Percentiles rank a stretch among this genome's conserved stretches.
Evolutionary conservation across 2,888 invertebrate genomes (phyloP).

Genomic region (Deroplatys truncata): DNA sequence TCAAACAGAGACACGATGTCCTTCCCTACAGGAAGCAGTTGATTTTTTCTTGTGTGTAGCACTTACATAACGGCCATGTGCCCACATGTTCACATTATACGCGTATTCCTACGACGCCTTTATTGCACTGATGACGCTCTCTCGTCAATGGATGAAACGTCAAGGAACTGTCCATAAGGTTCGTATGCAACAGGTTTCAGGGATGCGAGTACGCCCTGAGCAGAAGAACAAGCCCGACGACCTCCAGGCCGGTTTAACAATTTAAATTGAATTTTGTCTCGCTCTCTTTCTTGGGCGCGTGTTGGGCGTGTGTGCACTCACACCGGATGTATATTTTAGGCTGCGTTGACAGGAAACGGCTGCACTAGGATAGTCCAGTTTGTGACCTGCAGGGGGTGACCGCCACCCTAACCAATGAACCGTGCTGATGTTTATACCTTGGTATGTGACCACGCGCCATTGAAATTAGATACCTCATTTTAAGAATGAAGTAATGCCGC

Average conservation of each 20-base stretch:
- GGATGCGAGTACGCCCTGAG: not conserved
- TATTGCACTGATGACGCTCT: not conserved
- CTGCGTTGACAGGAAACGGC: constrained; percentile 2
- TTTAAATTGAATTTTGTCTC: not conserved
- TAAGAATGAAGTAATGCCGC: not conserved
- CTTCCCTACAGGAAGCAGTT: not conserved
- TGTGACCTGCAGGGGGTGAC: not conserved
- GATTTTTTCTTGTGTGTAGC: not conserved
- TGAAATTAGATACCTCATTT: not conserved
- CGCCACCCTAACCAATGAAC: not conserved
- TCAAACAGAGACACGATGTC: too few relatives aligned
- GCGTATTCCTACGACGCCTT: not conserved
- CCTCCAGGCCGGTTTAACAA: not conserved
- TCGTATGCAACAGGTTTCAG: not conserved
- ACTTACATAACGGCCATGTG: not conserved
- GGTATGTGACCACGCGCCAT: not conserved
- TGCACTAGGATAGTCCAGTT: not conserved
- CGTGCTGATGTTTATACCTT: not conserved
- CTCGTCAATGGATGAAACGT: not conserved
- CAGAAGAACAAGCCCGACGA: not conserved
- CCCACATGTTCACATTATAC: not conserved
- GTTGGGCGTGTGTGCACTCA: not conserved
- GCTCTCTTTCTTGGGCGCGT: not conserved
- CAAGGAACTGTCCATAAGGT: not conserved
- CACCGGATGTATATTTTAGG: constrained; percentile 14